These are phyloP conservation scores for Choloepus didactylus DNA, from an alignment of 2,797 vertebrate genomes.

Conservation along the genomic window DNA sequence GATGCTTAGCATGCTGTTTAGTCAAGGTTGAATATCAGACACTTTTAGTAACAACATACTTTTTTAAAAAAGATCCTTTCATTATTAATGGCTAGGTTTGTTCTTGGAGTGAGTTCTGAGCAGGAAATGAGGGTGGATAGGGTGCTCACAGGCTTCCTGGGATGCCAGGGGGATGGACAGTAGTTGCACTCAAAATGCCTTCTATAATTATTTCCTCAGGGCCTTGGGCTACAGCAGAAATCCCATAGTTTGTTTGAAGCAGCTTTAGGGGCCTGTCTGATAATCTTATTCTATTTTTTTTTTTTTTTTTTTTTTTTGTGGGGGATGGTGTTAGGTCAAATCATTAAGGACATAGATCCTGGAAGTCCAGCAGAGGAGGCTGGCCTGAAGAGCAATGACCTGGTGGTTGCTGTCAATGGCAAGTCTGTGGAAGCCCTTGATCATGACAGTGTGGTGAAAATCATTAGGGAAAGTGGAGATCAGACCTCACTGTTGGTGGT, in stretches of 20 bases:
- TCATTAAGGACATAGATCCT: conserved; percentile 91
- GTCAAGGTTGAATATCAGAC: background rate
- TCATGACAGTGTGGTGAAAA: conserved; percentile 92
- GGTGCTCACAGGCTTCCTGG: background rate
- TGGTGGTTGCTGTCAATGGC: conserved; percentile 93
- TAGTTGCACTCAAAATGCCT: background rate
- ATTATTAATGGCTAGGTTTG: background rate
- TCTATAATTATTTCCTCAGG: background rate
- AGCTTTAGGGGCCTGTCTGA: conserved; percentile 5
- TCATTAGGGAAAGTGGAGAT: conserved; percentile 89
- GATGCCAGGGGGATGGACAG: background rate
- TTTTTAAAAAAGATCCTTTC: conserved; percentile 21
- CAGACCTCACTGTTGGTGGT: conserved; percentile 92
- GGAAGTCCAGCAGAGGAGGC: conserved; percentile 92
- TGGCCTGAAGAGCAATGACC: conserved; percentile 92
- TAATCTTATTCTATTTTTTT: conserved; percentile 12
- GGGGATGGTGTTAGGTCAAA: conserved; percentile 89
- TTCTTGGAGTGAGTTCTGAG: conserved; percentile 14
- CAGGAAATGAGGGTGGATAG: background rate
- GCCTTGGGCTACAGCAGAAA: background rate
- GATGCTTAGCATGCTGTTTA: background rate
- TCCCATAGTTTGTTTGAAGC: background rate
- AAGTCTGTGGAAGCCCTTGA: conserved; percentile 88
- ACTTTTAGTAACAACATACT: background rate
- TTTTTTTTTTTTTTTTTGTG: conserved; percentile 19